Evolutionary conservation across 2,113 vertebrate species (phyloP), one percentile per base, ranked within the genome.

Genomic region (Brachyistius frenatus): DNA sequence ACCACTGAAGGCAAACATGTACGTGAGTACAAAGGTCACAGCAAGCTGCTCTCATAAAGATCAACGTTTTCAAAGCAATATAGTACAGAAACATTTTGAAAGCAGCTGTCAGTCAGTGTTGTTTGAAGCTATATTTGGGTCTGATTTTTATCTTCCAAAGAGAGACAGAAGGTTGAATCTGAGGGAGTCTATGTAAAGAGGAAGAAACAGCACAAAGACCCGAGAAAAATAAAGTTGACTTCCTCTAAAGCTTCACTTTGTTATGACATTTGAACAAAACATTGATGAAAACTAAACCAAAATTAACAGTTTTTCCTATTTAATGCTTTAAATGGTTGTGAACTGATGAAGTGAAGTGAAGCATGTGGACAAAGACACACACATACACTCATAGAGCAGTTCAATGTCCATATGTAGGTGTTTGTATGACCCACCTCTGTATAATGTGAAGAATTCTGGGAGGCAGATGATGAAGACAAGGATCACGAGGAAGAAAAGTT

Each of bases 401-500:
- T 16, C n/a, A n/a, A 31, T 16, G 13, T 58, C 5, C 2, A 49
- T 14, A 30, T 11, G 11, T 47, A 56, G 16, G 14, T 15, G 50
- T 11, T 31, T 10, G 6, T 3, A 70, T 54, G 49, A 90, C 90
- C 76, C 65, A 98, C 96, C 95, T 96, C 91, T 89, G 36, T 92
- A 44, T 74, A 93, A 83, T 69, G 92, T 93, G 92, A 98, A 97
- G 92, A 96, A 95, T 50, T 98, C 97, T 50, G 96, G 96, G 67
- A 99, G 95, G 84, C 95, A 96, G 75, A 98, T 82, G 92, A 97
- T 95, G 80, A 97, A 94, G 47, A 87, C 53, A 1, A 94, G 88
- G 85, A 97, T 88, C 88, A 96, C 81, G 63, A 95, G 92, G 32
- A 95, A 50, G 66, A 91, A 15, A 73, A 98, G 93, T 94, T 96